Evolutionary conservation across 1,140 invertebrate genomes (phyloP), one percentile per base, ranked within the genome.

Genomic region (Drosophila prosaltans): DNA sequence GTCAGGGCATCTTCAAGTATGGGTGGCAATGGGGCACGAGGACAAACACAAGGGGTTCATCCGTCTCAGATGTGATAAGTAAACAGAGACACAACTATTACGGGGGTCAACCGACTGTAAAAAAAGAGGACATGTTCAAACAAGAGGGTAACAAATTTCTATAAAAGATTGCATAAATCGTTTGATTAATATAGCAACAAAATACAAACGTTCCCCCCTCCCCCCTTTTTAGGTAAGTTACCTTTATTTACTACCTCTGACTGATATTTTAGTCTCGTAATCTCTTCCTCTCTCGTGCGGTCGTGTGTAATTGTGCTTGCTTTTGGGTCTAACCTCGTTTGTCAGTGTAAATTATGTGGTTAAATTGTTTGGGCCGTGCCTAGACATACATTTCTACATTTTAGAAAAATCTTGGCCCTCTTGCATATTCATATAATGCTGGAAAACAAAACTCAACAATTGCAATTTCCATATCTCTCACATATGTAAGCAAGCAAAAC

Each of bases 291-390:
- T 48, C 45, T 51, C 32, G 1, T 36, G 7, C 26, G 45, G 45
- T 10, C 26, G 21, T 26, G 84, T 81, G 84, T 89, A 89, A 89
- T 89, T 89, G 84, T 84, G 84, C 84, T 74, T 74, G 89, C 67
- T 69, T 65, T 69, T 72, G 55, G 60, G 8, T 26, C 45, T 74
- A 78, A 69, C 84, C 84, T 89, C 84, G 85, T 89, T 89, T 89
- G 84, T 90, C 84, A 90, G 84, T 89, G 84, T 89, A 90, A 89
- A 89, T 89, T 89, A 89, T 89, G 81, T 69, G 80, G 84, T 89
- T 89, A 76, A 89, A 89, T 89, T 88, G 84, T 81, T 80, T 77
- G 73, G 71, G 78, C 71, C 74, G 75, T 77, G 68, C 78, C 71
- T 48, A 76, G 58, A 65, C 45, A 55, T 45, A 43, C 41, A 51